Percentiles rank a stretch among this genome's conserved stretches.
phyloP scores from a whole-genome alignment of 1,140 invertebrate species.

The Phortica variegata region DNA sequence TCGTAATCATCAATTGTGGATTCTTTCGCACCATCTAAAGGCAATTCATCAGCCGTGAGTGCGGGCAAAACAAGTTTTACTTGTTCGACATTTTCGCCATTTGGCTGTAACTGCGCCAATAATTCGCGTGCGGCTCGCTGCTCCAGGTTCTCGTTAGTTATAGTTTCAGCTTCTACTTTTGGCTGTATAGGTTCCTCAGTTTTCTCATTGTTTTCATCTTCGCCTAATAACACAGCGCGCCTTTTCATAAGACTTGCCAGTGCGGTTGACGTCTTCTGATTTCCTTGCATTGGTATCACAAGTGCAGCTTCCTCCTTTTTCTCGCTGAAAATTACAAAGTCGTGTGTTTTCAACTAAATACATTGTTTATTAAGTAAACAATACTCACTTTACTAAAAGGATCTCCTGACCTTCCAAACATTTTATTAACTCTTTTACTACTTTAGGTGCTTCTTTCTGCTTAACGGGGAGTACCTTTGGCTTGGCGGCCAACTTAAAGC shows the following conservation, averaged over 20 bases:
- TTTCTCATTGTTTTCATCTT: constrained; percentile 31
- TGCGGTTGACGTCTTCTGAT: constrained; percentile 60
- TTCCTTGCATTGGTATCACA: constrained; percentile 66
- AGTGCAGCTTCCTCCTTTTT: constrained; percentile 61
- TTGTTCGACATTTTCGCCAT: constrained; percentile 52
- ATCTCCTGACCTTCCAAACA: constrained; percentile 74
- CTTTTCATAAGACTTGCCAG: constrained; percentile 53
- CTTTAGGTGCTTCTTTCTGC: constrained; percentile 55
- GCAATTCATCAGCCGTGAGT: constrained; percentile 57
- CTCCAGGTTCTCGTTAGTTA: constrained; percentile 56
- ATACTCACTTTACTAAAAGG: constrained; percentile 68
- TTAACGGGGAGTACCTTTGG: constrained; percentile 57
- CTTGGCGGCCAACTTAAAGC: constrained; percentile 73
- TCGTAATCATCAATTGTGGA: constrained; percentile 88
- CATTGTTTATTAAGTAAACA: neutral
- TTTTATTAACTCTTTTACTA: constrained; percentile 66
- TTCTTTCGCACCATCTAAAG: constrained; percentile 64
- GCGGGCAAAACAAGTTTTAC: constrained; percentile 59
- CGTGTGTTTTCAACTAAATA: neutral
- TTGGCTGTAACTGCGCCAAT: constrained; percentile 32
- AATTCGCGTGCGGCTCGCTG: constrained; percentile 60
- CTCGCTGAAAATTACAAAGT: constrained; percentile 54
- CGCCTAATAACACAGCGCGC: constrained; percentile 40
- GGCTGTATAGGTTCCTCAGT: constrained; percentile 18
- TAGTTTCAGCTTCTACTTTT: constrained; percentile 17